Evolutionary conservation across 1,140 invertebrate species (phyloP).

Genomic region (Drosophila azteca): DNA sequence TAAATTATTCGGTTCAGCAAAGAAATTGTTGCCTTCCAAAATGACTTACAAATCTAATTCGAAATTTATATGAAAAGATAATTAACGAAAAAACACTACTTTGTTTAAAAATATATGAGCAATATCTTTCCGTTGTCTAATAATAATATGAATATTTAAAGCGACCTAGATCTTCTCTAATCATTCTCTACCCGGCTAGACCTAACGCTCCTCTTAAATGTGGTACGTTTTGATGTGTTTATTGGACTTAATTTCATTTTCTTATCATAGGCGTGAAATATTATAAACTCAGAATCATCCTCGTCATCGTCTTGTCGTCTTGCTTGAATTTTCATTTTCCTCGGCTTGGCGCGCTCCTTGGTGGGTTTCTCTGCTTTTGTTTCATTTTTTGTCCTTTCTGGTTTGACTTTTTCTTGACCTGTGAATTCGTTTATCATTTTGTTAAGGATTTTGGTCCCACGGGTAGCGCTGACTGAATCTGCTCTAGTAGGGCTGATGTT

Average conservation of each 20-base stretch:
- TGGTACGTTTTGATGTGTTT: no score
- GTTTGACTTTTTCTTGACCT: background rate
- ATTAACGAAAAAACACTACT: background rate
- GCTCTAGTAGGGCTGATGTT: background rate
- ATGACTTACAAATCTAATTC: conserved; percentile 1
- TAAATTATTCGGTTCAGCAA: background rate
- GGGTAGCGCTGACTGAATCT: conserved; percentile 26
- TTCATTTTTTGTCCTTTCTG: background rate
- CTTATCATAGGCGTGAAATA: no score
- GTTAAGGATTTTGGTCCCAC: conserved; percentile 15
- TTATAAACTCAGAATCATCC: no score
- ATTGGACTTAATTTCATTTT: no score
- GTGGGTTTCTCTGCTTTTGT: no score
- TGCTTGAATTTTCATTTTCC: no score
- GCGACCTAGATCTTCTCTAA: no score
- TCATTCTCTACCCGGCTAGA: conserved; percentile 61
- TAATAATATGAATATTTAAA: background rate
- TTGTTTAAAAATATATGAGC: background rate
- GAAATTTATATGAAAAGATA: no score
- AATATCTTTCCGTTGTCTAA: background rate
- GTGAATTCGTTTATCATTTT: conserved; percentile 27
- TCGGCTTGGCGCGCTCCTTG: no score
- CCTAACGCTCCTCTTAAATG: conserved; percentile 33
- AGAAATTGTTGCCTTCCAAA: background rate
- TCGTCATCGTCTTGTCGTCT: no score